phyloP scores from a whole-genome alignment of 2,888 invertebrate genomes.

The Drosophila emarginata region DNA sequence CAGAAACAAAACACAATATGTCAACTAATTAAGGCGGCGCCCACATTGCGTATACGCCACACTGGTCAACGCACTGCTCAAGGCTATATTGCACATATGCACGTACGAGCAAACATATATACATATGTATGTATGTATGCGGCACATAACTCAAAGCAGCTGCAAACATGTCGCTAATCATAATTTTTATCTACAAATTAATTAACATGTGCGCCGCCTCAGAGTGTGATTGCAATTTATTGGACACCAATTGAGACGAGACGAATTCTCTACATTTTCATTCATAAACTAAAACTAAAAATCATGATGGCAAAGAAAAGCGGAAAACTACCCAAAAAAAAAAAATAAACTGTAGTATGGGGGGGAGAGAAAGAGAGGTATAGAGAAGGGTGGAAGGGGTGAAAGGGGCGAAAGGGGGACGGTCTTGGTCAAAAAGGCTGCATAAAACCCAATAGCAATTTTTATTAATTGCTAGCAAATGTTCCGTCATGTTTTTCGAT shows the following conservation, averaged over 20 bases:
- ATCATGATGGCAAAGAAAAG: conserved; percentile 5
- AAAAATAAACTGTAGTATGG: background rate
- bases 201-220: conserved; percentile 52
- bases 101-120: background rate
- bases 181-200: conserved; percentile 74
- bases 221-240: conserved; percentile 75
- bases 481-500: conserved; percentile 60
- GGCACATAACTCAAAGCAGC: conserved; percentile 38
- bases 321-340: background rate
- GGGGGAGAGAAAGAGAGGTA: background rate
- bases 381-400: no score
- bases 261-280: conserved; percentile 52
- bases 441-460: conserved; percentile 23
- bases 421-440: background rate
- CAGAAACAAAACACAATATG: conserved; percentile 26
- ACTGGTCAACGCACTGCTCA: conserved; percentile 72
- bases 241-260: conserved; percentile 69
- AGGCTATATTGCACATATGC: conserved; percentile 45
- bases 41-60: conserved; percentile 65
- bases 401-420: no score
- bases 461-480: conserved; percentile 74
- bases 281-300: conserved; percentile 64
- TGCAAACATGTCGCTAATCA: conserved; percentile 64
- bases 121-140: background rate
- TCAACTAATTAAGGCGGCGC: conserved; percentile 58